Conservation (phyloP, 2,888 invertebrate genomes). For the Pachycephus smyrnensis region DNA sequence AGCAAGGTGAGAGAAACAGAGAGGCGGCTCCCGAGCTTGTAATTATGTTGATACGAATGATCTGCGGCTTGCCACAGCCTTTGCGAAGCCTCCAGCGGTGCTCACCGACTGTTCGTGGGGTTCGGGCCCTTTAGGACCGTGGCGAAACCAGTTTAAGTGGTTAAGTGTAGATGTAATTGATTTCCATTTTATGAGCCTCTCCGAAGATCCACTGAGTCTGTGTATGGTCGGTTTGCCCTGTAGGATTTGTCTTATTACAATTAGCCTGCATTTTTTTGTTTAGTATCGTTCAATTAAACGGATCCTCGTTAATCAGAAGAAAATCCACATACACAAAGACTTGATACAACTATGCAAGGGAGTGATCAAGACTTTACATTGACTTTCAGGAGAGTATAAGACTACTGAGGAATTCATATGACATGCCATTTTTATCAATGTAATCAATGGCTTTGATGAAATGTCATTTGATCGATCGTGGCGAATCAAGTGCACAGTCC, state of each 20-base stretch:
- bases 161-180: conserved; percentile 67
- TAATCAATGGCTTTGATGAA: not conserved
- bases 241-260: not conserved
- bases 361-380: not conserved
- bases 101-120: conserved; percentile 53
- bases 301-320: not conserved
- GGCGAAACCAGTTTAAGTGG: conserved; percentile 68
- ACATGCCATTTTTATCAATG: not conserved
- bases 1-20: conserved; percentile 66
- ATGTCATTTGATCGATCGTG: not conserved
- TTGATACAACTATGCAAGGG: not conserved
- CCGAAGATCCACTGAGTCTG: conserved; percentile 41
- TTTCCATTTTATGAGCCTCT: conserved; percentile 66
- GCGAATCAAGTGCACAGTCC: not conserved
- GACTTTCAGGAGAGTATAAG: not conserved
- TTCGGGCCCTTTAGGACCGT: conserved; percentile 58
- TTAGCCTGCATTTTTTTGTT: not conserved
- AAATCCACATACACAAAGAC: not conserved
- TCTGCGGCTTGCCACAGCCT: conserved; percentile 65
- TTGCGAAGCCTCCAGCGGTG: conserved; percentile 58
- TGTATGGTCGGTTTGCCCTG: not conserved
- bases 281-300: not conserved
- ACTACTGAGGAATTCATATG: not conserved
- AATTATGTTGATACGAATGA: conserved; percentile 69
- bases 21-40: conserved; percentile 68